These are phyloP conservation scores for Turritopsis dohrnii DNA, from an alignment of 30 jellyfish, hydroid and myxozoan species.

Conservation along the genomic window DNA sequence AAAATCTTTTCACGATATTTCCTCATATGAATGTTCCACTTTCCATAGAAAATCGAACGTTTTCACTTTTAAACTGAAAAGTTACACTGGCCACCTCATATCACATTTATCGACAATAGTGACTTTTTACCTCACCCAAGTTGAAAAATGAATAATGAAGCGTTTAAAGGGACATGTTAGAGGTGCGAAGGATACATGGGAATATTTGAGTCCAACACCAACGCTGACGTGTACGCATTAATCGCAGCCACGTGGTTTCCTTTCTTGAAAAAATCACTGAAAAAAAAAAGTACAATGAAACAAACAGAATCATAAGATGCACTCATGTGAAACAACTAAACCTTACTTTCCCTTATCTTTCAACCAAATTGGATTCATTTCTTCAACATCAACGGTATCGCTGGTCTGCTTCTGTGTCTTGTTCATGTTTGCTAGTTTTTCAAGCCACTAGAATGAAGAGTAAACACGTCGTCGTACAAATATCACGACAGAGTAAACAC, in stretches of 20 bases:
- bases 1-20: no score
- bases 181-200: conserved; percentile 89
- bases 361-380: conserved; percentile 86
- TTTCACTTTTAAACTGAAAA: no score
- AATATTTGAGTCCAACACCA: conserved; percentile 68
- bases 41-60: no score
- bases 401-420: conserved; percentile 46
- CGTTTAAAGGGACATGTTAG: neutral
- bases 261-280: conserved; percentile 73
- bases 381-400: conserved; percentile 64
- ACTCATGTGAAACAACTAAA: neutral
- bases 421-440: conserved; percentile 85
- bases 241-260: conserved; percentile 87
- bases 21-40: no score
- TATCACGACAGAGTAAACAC: no score
- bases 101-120: no score
- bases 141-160: no score
- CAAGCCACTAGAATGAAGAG: conserved; percentile 63
- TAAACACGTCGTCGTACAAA: no score
- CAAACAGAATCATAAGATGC: neutral
- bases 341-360: conserved; percentile 87
- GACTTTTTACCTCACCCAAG: no score
- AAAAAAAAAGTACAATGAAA: conserved; percentile 2
- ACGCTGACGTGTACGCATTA: conserved; percentile 85
- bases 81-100: no score